These are phyloP conservation scores for Dioctria rufipes DNA, from an alignment of 2,888 invertebrate genomes.

Conservation along the genomic window DNA sequence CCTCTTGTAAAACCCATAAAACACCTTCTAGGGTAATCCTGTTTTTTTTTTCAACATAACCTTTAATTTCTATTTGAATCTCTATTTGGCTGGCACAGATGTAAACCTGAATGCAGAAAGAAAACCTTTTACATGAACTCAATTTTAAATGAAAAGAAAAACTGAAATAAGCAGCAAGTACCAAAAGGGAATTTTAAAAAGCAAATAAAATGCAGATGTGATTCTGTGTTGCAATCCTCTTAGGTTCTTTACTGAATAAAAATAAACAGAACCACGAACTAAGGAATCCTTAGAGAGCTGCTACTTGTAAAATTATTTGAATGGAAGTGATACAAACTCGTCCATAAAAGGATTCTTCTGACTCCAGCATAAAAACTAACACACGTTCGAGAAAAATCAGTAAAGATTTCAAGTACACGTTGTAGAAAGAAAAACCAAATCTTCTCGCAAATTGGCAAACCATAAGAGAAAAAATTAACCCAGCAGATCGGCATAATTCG, in stretches of 20 bases:
- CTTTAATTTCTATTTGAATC: neutral
- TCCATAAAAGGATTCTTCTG: neutral
- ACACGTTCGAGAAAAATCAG: neutral
- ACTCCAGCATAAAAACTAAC: constrained; percentile 28
- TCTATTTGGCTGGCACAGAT: neutral
- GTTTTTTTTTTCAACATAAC: neutral
- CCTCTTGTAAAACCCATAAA: too few relatives aligned
- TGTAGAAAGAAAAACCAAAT: neutral
- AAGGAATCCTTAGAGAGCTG: neutral
- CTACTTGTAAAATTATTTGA: neutral
- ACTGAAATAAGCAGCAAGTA: neutral
- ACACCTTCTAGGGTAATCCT: too few relatives aligned
- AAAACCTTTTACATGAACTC: neutral
- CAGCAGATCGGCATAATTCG: constrained; percentile 11
- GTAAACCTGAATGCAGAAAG: neutral
- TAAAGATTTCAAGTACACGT: neutral
- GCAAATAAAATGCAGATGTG: constrained; percentile 39
- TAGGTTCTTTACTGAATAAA: neutral
- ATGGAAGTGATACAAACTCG: neutral
- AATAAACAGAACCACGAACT: neutral
- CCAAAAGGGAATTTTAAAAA: constrained; percentile 9
- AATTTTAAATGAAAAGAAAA: neutral
- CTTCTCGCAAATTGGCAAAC: neutral
- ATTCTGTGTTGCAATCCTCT: constrained; percentile 1
- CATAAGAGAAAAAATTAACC: constrained; percentile 2